Conservation (phyloP, 2,888 invertebrate genomes). For the Ormyrus thymus region DNA sequence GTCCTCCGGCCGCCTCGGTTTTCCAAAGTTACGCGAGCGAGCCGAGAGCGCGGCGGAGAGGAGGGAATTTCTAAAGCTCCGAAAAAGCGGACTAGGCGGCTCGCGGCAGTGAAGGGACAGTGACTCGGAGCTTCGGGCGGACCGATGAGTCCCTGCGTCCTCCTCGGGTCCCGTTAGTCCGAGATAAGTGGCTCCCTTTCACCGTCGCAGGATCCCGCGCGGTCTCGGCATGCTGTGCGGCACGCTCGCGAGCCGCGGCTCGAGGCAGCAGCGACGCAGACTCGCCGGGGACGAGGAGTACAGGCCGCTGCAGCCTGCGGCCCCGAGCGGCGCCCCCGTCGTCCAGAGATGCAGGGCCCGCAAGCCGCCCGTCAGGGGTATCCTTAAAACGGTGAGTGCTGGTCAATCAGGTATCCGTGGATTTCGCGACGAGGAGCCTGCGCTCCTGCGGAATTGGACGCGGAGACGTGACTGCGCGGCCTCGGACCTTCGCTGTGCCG, state of each 20-base stretch:
- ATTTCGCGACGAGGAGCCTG: no score
- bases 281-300: slow-evolving; percentile 67
- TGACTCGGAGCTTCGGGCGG: not conserved
- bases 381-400: slow-evolving; percentile 66
- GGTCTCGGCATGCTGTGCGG: slow-evolving; percentile 67
- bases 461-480: no score
- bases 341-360: slow-evolving; percentile 45
- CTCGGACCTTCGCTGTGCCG: no score
- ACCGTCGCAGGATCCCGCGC: slow-evolving; percentile 8
- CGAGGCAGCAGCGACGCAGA: slow-evolving; percentile 60
- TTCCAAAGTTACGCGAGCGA: no score
- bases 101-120: no score
- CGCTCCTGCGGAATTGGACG: no score
- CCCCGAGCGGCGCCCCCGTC: not conserved
- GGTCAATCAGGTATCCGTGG: no score
- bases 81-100: no score
- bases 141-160: slow-evolving; percentile 15
- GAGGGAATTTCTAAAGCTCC: no score
- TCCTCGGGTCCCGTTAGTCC: not conserved
- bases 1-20: no score
- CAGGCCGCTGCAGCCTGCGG: slow-evolving; percentile 62
- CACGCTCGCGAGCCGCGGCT: slow-evolving; percentile 60
- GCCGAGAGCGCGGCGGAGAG: no score
- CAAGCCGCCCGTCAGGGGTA: slow-evolving; percentile 62
- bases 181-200: not conserved